Evolutionary conservation across 2,797 vertebrate genomes (phyloP).

Genomic region (Smutsia gigantea): DNA sequence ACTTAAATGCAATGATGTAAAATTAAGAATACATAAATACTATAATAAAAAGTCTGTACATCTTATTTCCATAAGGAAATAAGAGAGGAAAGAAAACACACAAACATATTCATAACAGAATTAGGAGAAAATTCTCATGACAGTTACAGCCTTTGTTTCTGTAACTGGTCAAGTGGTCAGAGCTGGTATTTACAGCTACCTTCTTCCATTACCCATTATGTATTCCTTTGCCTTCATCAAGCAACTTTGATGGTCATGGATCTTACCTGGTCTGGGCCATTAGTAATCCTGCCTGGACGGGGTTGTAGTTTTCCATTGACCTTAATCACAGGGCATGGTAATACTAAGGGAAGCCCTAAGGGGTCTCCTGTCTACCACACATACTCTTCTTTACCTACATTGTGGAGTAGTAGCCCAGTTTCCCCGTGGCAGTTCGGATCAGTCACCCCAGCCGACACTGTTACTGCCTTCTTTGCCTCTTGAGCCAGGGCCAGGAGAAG

Average conservation of each 20-base stretch:
- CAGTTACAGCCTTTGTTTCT: not conserved
- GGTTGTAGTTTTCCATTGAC: not conserved
- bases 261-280: not conserved
- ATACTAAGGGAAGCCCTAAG: not conserved
- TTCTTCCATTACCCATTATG: not conserved
- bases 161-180: not conserved
- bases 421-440: not conserved
- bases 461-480: not conserved
- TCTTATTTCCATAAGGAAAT: not conserved
- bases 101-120: not conserved
- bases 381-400: not conserved
- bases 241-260: not conserved
- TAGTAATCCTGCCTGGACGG: not conserved
- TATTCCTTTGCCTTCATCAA: not conserved
- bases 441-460: not conserved
- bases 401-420: not conserved
- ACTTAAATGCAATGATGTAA: not conserved
- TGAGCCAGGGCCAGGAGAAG: not conserved
- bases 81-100: not conserved
- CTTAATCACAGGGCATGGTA: not conserved
- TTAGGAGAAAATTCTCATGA: not conserved
- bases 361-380: not conserved
- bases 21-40: slow-evolving; percentile 13
- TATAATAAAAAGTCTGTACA: not conserved
- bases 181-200: not conserved